Percentiles rank a stretch among this genome's conserved stretches.
These are phyloP conservation scores for Amphimallon solstitiale DNA, from an alignment of 2,888 invertebrate genomes.

Conservation along the genomic window DNA sequence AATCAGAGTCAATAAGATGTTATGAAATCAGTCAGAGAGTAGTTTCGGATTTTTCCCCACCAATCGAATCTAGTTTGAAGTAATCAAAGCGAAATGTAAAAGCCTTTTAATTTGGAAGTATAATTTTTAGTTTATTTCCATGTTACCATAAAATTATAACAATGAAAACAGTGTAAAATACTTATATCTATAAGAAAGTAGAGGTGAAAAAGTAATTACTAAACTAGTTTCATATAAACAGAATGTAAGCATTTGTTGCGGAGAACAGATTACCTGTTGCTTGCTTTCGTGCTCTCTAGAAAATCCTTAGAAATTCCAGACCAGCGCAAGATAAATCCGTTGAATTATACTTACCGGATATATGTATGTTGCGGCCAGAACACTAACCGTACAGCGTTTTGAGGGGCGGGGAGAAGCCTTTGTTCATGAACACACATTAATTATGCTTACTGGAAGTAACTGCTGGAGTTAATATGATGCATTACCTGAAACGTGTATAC, in stretches of 20 bases:
- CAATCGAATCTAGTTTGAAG: too few species aligned
- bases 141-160: too few species aligned
- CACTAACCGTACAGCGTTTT: conserved; percentile 9
- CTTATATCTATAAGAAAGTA: too few species aligned
- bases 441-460: conserved; percentile 29
- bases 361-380: conserved; percentile 22
- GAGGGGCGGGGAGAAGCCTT: conserved; percentile 4
- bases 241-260: neutral
- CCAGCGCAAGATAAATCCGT: conserved; percentile 20
- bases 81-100: too few species aligned
- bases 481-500: conserved; percentile 30
- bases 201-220: too few species aligned
- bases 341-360: conserved; percentile 21
- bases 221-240: neutral
- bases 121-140: too few species aligned
- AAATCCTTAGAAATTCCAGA: conserved; percentile 24
- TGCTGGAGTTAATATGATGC: conserved; percentile 32
- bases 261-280: conserved; percentile 29
- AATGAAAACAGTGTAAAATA: too few species aligned
- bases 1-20: too few species aligned
- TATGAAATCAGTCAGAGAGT: too few species aligned
- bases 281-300: conserved; percentile 7
- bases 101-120: too few species aligned
- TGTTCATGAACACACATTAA: conserved; percentile 26
- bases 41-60: too few species aligned